Evolutionary conservation across 2,113 vertebrate species (phyloP), one percentile per base, ranked within the genome.

Genomic region (Irena cyanogastra): DNA sequence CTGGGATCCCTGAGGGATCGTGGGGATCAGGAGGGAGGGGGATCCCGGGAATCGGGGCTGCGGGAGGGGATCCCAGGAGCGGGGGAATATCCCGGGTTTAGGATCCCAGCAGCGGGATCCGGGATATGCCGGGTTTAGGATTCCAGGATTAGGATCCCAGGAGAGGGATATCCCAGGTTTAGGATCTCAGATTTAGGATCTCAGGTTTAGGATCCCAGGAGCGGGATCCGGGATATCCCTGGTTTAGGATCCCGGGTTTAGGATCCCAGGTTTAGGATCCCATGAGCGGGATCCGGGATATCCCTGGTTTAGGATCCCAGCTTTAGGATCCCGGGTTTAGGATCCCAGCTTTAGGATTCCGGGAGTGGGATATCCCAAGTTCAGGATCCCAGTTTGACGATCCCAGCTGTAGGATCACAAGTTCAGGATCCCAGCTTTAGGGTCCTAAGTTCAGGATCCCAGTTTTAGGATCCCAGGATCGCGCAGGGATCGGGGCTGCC

Each of bases 351-450:
- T 52, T 52, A 28, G 50, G 50, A 52, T 28, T 27, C 50, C 27
- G 11, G 16, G 16, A 11, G 17, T 18, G 7, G 52, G 52, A 53
- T 30, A 49, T 31, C 28, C 27, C 60, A 6, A 7, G 15, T 3
- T 7, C 4, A 3, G 19, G 28, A 41, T 15, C 37, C 37, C 21
- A 2, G 6, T 10, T 7, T 2, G 1, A 4, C 19, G 49, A 37
- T 27, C 14, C 18, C 47, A 8, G 19, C 13, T 3, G 7, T 7
- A 1, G n/a, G n/a, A 49, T 28, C 17, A 7, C 68, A 9, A 3
- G 8, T 56, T 56, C 13, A 35, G n/a, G 63, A n/a, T 19, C 8
- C 44, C 64, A 6, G 28, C 20, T 11, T 47, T 6, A 5, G 28
- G 27, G 16, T 27, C 26, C 22, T 22, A 4, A 28, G 10, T 26